Evolutionary conservation across 2,888 invertebrate genomes (phyloP), one percentile per base, ranked within the genome.

Genomic region (Thecocarcelia acutangulata): DNA sequence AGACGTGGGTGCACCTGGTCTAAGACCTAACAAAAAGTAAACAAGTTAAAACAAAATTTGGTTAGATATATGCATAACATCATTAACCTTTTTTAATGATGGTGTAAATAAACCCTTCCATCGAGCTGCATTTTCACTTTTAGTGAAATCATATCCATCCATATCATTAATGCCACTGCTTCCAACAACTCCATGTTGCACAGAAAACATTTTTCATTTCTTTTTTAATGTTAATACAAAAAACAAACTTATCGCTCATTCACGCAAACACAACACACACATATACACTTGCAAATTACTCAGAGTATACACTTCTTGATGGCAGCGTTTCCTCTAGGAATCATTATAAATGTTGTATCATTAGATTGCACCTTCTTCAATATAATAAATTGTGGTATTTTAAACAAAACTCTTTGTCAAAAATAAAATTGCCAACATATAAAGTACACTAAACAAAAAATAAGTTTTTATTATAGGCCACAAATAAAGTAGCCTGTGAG

Each of bases 21-120:
- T 91, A 97, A 92, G 85, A 98, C 97, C 97, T 98, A 75, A 58
- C 8, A 28, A 54, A 28, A 28, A 8, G 1, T 8, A 28, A 33
- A 9, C 9, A 33, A 6, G 3, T 33, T 33, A 33, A 5, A 24
- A 24, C 3, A 3, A 33, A 28, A 6, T 28, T 28, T 8, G 33
- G 8, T 33, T 33, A 8, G 33, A 46, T 8, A 17, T 46, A 15
- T 46, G 17, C 3, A 37, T 15, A 21, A 12, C 15, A 15, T 8
- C 9, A 33, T 8, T 33, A 11, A 97, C 97, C 95, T 96, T 96
- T 91, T 95, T 94, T 87, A 98, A 93, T 64, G 97, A 95, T 88
- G 93, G 94, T 89, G 96, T 94, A 91, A 98, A 96, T 85, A 98
- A 93, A 85, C 97, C 97, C 89, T 95, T 96, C 98, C 98, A 98